These are phyloP conservation scores for Falco concolor DNA, from an alignment of 2,797 vertebrate genomes.

Conservation along the genomic window DNA sequence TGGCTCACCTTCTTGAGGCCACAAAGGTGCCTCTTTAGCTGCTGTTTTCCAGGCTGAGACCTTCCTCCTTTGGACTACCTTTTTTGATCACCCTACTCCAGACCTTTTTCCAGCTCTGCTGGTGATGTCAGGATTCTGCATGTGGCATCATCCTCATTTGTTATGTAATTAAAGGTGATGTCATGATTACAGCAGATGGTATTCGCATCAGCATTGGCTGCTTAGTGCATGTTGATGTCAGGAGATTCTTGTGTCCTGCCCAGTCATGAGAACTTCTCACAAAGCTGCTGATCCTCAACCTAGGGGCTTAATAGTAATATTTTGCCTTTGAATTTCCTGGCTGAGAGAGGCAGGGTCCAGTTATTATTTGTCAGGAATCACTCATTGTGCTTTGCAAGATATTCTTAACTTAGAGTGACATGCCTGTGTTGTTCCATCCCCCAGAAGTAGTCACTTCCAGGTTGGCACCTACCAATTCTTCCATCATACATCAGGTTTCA, in stretches of 20 bases:
- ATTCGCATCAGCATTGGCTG: conserved; percentile 25
- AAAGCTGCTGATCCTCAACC: neutral
- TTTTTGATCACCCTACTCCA: neutral
- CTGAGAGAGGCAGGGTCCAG: neutral
- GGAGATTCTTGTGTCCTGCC: neutral
- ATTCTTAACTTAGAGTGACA: neutral
- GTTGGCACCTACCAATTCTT: neutral
- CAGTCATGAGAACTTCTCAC: neutral
- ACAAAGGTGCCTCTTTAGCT: neutral
- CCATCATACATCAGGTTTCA: neutral
- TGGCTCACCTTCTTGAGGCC: conserved; percentile 14
- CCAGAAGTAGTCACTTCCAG: neutral
- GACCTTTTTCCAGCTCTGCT: neutral
- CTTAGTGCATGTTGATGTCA: neutral
- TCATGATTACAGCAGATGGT: neutral
- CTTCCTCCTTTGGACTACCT: neutral
- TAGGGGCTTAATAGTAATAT: neutral
- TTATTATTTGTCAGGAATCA: neutral
- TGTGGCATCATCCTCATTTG: neutral
- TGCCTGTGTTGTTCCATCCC: fast-evolving
- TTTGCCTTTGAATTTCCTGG: neutral
- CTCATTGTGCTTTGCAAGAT: neutral
- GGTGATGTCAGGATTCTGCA: neutral
- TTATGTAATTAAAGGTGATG: conserved; percentile 15
- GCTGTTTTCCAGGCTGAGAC: neutral